phyloP scores from a whole-genome alignment of 2,113 vertebrate genomes.

The Myiagra hebetior region DNA sequence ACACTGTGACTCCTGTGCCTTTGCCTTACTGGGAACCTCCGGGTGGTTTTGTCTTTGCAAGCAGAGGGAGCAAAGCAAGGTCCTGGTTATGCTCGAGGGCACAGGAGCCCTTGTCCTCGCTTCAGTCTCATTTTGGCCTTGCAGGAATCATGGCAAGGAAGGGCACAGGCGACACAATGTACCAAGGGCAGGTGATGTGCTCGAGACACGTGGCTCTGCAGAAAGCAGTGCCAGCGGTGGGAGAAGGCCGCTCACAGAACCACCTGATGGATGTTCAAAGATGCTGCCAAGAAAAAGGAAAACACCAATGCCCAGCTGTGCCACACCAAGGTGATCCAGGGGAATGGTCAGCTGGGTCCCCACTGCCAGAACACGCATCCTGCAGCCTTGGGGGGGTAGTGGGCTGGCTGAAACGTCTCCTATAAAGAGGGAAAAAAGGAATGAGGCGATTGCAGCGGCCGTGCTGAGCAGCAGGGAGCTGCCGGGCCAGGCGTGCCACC shows the following conservation, averaged over 20 bases:
- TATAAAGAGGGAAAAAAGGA: not conserved
- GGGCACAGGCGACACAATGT: fast-evolving
- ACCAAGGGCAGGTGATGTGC: not conserved
- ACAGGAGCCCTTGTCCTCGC: not conserved
- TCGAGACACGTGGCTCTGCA: fast-evolving
- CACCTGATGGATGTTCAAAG: not conserved
- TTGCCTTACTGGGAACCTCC: not conserved
- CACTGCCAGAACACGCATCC: not conserved
- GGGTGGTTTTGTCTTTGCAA: not conserved
- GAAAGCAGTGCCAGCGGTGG: not conserved
- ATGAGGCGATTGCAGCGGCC: not conserved
- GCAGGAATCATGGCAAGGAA: not conserved
- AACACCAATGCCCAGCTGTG: not conserved
- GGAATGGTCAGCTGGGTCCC: not conserved
- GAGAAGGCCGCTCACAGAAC: not conserved
- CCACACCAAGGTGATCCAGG: not conserved
- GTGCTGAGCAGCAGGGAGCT: not conserved
- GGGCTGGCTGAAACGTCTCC: not conserved
- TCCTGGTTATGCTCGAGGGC: not conserved
- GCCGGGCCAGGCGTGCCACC: not conserved
- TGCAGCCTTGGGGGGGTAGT: fast-evolving
- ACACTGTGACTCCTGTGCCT: not conserved
- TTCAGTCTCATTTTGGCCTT: not conserved
- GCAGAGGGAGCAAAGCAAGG: not conserved
- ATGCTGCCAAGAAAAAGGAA: not conserved